A percentile compares a stretch with the other conserved stretches of the same genome.
Evolutionary conservation across 2,888 invertebrate species (phyloP).

Genomic region (Antheraea assamensis): DNA sequence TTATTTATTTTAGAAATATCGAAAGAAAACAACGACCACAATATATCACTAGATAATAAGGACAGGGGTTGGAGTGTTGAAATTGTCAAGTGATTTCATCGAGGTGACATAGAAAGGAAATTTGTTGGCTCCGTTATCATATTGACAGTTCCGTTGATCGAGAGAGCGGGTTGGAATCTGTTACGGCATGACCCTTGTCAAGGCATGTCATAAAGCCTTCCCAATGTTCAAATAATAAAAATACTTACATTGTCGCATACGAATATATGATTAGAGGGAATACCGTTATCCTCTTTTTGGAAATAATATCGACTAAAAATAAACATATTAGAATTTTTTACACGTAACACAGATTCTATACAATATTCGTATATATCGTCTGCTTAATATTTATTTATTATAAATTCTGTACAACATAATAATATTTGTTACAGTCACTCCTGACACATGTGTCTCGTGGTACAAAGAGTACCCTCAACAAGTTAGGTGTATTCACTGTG

Average conservation of each 20-base stretch:
- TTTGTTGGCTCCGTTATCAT: constrained; percentile 65
- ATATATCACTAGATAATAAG: constrained; percentile 51
- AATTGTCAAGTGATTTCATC: constrained; percentile 59
- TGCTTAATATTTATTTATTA: not conserved
- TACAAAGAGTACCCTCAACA: constrained; percentile 96
- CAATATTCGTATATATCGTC: constrained; percentile 6
- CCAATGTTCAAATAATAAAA: constrained; percentile 63
- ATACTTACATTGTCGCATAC: constrained; percentile 51
- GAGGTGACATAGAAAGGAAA: constrained; percentile 56
- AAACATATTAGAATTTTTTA: not conserved
- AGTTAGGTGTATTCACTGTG: constrained; percentile 98
- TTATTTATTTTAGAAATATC: constrained; percentile 26
- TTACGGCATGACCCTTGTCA: constrained; percentile 72
- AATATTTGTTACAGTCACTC: constrained; percentile 88
- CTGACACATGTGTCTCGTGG: constrained; percentile 97
- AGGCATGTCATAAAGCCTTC: constrained; percentile 60
- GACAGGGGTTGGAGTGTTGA: constrained; percentile 40
- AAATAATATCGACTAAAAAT: constrained; percentile 15
- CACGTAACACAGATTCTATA: not conserved
- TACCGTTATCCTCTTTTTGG: constrained; percentile 42
- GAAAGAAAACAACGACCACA: constrained; percentile 34
- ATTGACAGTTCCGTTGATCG: constrained; percentile 72
- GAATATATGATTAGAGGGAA: constrained; percentile 53
- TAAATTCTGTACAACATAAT: constrained; percentile 4
- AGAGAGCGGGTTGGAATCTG: constrained; percentile 56